These are phyloP conservation scores for Trachymyrmex cornetzi DNA, from an alignment of 1,140 invertebrate species.

Conservation along the genomic window DNA sequence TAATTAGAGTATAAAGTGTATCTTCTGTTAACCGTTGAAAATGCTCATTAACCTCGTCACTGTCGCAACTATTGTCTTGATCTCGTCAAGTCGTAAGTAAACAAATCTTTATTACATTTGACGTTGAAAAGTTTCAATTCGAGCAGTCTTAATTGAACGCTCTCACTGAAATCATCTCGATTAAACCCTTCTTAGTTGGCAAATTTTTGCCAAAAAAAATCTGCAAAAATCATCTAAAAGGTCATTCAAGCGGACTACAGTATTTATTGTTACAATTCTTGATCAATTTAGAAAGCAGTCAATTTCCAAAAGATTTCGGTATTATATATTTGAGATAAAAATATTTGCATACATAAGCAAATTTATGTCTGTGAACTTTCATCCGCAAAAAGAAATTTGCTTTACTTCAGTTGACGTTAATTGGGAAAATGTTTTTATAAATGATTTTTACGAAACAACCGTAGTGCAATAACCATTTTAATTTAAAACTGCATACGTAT, in stretches of 20 bases:
- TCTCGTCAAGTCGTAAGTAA: conserved; percentile 11
- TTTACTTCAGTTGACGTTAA: background rate
- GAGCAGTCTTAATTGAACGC: conserved; percentile 19
- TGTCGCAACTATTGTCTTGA: conserved; percentile 9
- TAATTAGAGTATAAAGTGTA: conserved; percentile 52
- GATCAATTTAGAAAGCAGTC: conserved; percentile 30
- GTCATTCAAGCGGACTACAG: background rate
- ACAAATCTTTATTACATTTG: conserved; percentile 42
- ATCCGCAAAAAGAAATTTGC: background rate
- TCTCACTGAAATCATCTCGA: conserved; percentile 33
- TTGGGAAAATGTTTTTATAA: background rate
- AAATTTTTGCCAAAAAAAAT: conserved; percentile 14
- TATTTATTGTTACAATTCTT: conserved; percentile 14
- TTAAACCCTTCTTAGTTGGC: background rate
- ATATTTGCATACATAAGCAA: conserved; percentile 12
- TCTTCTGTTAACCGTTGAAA: conserved; percentile 55
- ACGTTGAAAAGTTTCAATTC: background rate
- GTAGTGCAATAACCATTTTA: background rate
- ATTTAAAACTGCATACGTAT: background rate
- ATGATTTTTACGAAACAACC: background rate
- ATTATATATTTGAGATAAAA: conserved; percentile 16
- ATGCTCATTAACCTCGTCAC: conserved; percentile 42
- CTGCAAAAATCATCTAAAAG: conserved; percentile 1
- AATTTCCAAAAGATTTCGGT: background rate
- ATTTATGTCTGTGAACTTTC: background rate